Evolutionary conservation across 2,888 invertebrate genomes (phyloP).

Genomic region (Athetis lepigone): DNA sequence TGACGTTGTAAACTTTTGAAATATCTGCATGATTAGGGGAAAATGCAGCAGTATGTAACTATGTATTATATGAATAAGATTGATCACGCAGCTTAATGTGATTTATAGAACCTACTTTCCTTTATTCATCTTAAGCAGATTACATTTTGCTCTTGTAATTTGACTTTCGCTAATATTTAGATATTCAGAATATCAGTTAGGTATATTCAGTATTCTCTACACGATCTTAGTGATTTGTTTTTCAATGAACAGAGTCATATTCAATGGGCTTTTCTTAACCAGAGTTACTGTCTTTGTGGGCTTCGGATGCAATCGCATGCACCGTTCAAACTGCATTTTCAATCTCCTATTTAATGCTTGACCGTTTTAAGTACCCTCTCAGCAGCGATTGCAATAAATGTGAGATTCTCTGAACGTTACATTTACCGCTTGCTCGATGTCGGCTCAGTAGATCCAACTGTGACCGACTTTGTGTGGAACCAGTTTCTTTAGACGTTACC

Average conservation of each 20-base stretch:
- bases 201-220: conserved; percentile 33
- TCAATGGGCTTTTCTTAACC: no score
- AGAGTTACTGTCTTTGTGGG: conserved; percentile 41
- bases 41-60: conserved; percentile 41
- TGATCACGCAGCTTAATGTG: conserved; percentile 45
- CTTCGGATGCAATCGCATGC: conserved; percentile 30
- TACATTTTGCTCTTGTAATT: conserved; percentile 43
- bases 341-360: conserved; percentile 42
- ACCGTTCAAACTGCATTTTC: conserved; percentile 60
- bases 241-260: conserved; percentile 53
- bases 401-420: conserved; percentile 59
- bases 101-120: conserved; percentile 59
- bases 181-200: conserved; percentile 37
- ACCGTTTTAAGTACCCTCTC: conserved; percentile 59
- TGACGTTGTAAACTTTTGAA: conserved; percentile 34
- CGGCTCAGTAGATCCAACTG: conserved; percentile 47
- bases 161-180: conserved; percentile 46
- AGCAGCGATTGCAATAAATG: conserved; percentile 57
- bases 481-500: conserved; percentile 76
- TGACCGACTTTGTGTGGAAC: conserved; percentile 77
- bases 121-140: conserved; percentile 58
- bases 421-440: conserved; percentile 67
- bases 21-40: conserved; percentile 34
- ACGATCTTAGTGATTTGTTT: conserved; percentile 55
- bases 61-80: conserved; percentile 35